These are phyloP conservation scores for Eulemur albifrons DNA, from an alignment of 2,797 vertebrate genomes.

Conservation along the genomic window DNA sequence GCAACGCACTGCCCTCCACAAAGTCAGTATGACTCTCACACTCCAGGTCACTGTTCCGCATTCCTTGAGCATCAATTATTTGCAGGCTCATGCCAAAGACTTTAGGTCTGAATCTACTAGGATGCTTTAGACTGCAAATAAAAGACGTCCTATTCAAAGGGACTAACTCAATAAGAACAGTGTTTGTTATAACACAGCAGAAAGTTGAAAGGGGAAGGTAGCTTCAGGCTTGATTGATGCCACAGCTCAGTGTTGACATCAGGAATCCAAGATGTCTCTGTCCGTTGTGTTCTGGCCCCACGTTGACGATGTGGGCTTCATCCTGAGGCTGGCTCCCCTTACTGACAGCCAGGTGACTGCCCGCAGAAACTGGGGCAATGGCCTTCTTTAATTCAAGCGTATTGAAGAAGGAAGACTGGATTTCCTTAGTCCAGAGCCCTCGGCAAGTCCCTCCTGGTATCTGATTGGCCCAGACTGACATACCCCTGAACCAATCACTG, in stretches of 20 bases:
- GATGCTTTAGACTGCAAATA: neutral
- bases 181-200: neutral
- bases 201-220: neutral
- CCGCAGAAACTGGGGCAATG: fast-evolving
- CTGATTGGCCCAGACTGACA: neutral
- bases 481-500: neutral
- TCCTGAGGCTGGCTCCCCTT: neutral
- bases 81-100: neutral
- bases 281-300: neutral
- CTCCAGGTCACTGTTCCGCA: neutral
- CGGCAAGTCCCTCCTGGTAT: neutral
- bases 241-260: neutral
- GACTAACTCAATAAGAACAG: neutral
- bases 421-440: neutral
- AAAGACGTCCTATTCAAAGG: neutral
- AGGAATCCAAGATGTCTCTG: neutral
- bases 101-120: neutral
- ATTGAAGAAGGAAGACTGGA: neutral
- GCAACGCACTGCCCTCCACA: too few species aligned
- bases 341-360: neutral
- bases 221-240: neutral
- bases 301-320: neutral
- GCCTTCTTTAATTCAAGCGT: neutral
- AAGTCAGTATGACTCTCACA: neutral
- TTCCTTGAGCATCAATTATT: neutral